Evolutionary conservation across 2,888 invertebrate species (phyloP).

Genomic region (Crossocerus cetratus): DNA sequence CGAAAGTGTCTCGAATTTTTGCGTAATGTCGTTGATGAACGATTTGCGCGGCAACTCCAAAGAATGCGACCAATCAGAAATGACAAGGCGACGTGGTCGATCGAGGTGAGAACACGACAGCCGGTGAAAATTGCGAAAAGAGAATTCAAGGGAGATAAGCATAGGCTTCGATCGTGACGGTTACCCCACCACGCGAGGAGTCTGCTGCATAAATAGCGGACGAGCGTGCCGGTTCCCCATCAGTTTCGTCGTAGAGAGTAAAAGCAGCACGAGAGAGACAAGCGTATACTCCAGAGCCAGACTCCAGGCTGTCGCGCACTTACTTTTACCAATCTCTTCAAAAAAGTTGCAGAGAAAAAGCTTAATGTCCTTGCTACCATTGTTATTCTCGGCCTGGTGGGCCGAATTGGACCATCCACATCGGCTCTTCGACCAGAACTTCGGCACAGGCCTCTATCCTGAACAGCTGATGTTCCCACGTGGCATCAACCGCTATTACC

Average conservation of each 20-base stretch:
- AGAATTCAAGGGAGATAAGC: neutral
- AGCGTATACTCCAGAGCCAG: neutral
- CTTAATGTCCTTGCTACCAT: conserved; percentile 86
- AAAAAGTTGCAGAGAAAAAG: neutral
- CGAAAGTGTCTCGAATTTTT: no score
- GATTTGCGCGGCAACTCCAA: no score
- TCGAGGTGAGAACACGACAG: neutral
- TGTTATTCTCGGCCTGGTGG: conserved; percentile 91
- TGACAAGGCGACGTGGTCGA: neutral
- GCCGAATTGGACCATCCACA: conserved; percentile 86
- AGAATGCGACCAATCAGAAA: no score
- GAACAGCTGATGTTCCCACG: conserved; percentile 82
- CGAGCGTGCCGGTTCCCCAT: neutral
- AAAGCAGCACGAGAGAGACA: neutral
- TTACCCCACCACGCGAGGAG: neutral
- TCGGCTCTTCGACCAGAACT: conserved; percentile 87
- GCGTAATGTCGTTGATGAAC: no score
- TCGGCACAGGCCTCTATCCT: conserved; percentile 84
- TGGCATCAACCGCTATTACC: conserved; percentile 79
- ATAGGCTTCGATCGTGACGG: neutral
- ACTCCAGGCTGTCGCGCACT: no score
- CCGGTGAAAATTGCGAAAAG: conserved; percentile 4
- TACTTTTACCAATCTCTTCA: no score
- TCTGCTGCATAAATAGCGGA: neutral
- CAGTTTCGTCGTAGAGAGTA: neutral